These are phyloP conservation scores for Amphiprion clarkii DNA, from an alignment of 2,797 vertebrate genomes.

Conservation along the genomic window DNA sequence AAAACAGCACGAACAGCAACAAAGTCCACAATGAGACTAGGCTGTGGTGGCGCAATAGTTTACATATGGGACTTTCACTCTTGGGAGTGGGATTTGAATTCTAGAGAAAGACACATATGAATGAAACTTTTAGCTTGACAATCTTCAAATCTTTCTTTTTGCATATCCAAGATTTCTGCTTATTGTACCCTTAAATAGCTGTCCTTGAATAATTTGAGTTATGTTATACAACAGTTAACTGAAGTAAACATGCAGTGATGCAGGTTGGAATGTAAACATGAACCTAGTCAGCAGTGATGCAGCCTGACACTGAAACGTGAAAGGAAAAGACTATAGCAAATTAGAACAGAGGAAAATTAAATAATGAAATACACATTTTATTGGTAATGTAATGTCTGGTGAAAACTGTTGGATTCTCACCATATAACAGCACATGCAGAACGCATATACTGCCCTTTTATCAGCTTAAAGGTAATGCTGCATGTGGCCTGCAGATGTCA, in stretches of 20 bases:
- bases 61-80: no score
- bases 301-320: not conserved
- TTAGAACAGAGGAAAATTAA: not conserved
- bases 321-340: not conserved
- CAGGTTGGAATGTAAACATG: not conserved
- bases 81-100: no score
- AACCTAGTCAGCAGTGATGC: fast-evolving
- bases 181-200: no score
- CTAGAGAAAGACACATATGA: no score
- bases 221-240: no score
- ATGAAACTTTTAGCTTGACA: no score
- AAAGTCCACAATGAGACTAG: no score
- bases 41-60: no score
- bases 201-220: no score
- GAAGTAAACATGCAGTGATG: not conserved
- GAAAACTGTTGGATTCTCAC: not conserved
- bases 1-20: no score
- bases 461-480: conserved; percentile 16
- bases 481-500: conserved; percentile 57
- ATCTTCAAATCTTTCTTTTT: no score
- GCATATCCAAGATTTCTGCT: no score
- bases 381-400: not conserved
- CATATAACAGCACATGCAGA: not conserved
- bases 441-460: not conserved
- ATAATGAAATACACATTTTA: not conserved